Base-by-base conservation (phyloP, 64 coral and sea anemone species). In the Anthopleura sola region DNA sequence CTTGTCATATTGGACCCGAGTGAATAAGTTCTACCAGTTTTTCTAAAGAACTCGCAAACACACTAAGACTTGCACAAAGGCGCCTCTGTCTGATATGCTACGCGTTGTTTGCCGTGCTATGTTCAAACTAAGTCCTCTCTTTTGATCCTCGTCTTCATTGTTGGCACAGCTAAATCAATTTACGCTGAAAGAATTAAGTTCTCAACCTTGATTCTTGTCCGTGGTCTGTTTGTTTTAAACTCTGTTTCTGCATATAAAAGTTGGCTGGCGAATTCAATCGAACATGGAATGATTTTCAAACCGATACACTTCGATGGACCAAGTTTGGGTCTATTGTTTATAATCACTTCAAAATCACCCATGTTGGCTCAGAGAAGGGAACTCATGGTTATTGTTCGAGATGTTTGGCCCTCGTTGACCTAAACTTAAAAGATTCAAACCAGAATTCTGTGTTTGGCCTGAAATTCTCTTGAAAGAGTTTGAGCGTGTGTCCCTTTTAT, bases 161-260 rank as follows among this genome's bases (percentile, higher is more conserved):
- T 83, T 83, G 58, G 82, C 82, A 19, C 82, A 83, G 55, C 49
- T 56, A 60, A 60, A 54, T 60, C 82, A 60, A 83, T 56, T 81
- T 81, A 26, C 49, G 20, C 36, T 3, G 39, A 53, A 48, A 81
- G 49, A 48, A 81, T 53, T 81, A 48, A 81, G 49, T 81, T 83
- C 26, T 29, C 53, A 56, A 36, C 49, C 19, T 13, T 56, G 23
- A 36, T 53, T 83, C 28, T 60, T 31, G 55, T 53, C 33, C 48
- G 55, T 1, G 28, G 21, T 36, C 12, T 60, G 49, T 56, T 56
- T 56, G 55, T 34, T 58, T 60, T 83, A 23, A 2, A 37, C 18
- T 32, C 9, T 26, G 28, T 83, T 32, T 36, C 49, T 83, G 66
- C 66, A 71, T 71, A 71, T 32, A 71, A 15, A 71, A 15, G 28